These are phyloP conservation scores for Montipora capricornis DNA, from an alignment of 64 coral and sea anemone species.

Conservation along the genomic window DNA sequence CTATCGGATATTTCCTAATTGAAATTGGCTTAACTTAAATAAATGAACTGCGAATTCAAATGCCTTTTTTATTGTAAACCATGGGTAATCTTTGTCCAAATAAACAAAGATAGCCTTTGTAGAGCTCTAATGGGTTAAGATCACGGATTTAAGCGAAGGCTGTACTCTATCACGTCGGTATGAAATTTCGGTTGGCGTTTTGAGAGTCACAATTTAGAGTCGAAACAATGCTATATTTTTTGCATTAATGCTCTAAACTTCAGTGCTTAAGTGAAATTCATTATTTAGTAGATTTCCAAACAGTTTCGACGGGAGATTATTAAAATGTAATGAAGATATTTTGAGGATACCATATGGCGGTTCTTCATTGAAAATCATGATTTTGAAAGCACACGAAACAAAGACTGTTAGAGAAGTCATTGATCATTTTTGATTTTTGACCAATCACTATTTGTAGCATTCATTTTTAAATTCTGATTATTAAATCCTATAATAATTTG, in stretches of 20 bases:
- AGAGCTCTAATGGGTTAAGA: constrained; percentile 75
- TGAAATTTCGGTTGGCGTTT: constrained; percentile 42
- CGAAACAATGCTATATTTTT: constrained; percentile 54
- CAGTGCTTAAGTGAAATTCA: constrained; percentile 87
- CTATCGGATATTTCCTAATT: constrained; percentile 90
- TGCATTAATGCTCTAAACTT: constrained; percentile 72
- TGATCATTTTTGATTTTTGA: constrained; percentile 51
- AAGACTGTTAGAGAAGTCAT: constrained; percentile 44
- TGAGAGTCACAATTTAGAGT: constrained; percentile 32
- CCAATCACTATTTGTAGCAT: neutral
- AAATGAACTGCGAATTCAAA: constrained; percentile 87
- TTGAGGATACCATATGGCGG: constrained; percentile 80
- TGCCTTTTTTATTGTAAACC: constrained; percentile 71
- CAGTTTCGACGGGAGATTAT: constrained; percentile 77
- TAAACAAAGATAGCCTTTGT: constrained; percentile 86
- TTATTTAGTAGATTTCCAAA: constrained; percentile 79
- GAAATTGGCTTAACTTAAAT: constrained; percentile 89
- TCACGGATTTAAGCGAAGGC: constrained; percentile 42
- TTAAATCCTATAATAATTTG: constrained; percentile 32
- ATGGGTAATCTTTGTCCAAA: constrained; percentile 80
- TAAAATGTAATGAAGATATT: constrained; percentile 91
- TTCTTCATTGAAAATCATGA: constrained; percentile 76
- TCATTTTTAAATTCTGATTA: constrained; percentile 22
- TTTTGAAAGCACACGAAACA: constrained; percentile 36
- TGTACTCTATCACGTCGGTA: constrained; percentile 60